Evolutionary conservation across 2,113 vertebrate species (phyloP), one percentile per base, ranked within the genome.

Genomic region (Diphyllodes magnificus): DNA sequence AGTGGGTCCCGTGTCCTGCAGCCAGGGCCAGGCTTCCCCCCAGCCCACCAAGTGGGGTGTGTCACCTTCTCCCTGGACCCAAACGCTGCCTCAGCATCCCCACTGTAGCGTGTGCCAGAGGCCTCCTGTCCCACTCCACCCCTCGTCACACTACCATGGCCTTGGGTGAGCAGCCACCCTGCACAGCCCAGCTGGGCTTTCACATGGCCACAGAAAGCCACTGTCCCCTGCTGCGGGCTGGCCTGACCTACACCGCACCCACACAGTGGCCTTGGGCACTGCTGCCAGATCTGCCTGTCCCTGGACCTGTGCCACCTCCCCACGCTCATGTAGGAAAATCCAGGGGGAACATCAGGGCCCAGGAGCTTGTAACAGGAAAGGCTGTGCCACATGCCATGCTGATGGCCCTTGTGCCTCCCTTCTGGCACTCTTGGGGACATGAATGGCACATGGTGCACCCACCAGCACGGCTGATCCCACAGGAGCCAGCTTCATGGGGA

Each of bases 401-500:
- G 2, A 4, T 12, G 20, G 44, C 19, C 35, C 12, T 35, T 0
- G 1, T 68, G 42, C 35, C 63, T 64, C 44, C 44, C 31, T 1
- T 1, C 33, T 1, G 5, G 42, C 86, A 17, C 69, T 3, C 0
- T 0, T 10, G 35, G 30, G 39, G 44, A 49, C 7, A 3, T 0
- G 4, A 15, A 19, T 1, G 44, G 54, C 39, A 33, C 40, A 25
- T 3, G 9, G 60, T 7, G 45, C 13, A 11, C 21, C 27, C 37
- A 24, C 3, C 6, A 0, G 45, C 39, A 18, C 0, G 2, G 28
- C 0, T 0, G 12, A 19, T 14, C 7, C 59, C 3, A 0, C 1
- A 2, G 69, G 64, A 60, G 23, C 19, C 56, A 15, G 40, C 24
- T 8, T 31, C 31, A 12, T 0, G 15, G 47, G 15, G 9, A 39